phyloP scores from a whole-genome alignment of 2,113 vertebrate species.

The Chionodraco myersi region DNA sequence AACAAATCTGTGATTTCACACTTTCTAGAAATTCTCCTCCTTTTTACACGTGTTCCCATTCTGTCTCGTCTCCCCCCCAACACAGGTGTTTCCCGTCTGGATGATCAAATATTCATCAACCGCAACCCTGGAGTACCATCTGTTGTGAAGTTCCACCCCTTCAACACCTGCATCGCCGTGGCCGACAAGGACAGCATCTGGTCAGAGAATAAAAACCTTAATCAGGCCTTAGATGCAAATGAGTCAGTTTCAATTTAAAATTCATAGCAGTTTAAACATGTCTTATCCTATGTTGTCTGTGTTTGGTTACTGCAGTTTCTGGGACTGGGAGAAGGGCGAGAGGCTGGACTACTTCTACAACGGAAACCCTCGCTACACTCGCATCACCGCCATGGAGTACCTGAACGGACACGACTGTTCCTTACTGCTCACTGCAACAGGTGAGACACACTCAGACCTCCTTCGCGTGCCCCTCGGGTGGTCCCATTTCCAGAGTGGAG shows the following conservation, averaged over 20 bases:
- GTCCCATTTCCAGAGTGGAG: too few relatives aligned
- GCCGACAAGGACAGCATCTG: conserved; percentile 99
- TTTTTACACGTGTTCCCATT: conserved; percentile 3
- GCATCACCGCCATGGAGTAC: conserved; percentile 98
- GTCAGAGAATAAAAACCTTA: conserved; percentile 66
- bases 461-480: too few relatives aligned
- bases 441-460: conserved; percentile 28
- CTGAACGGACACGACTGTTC: conserved; percentile 89
- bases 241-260: background rate
- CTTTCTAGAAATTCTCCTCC: background rate
- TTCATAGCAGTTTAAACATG: too few relatives aligned
- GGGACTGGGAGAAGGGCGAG: conserved; percentile 99
- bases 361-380: conserved; percentile 95
- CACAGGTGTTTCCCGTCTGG: conserved; percentile 91
- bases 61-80: background rate
- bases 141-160: conserved; percentile 97
- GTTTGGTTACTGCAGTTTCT: conserved; percentile 84
- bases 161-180: conserved; percentile 95
- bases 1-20: conserved; percentile 15
- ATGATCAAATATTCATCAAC: conserved; percentile 99
- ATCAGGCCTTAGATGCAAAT: background rate
- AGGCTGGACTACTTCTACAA: conserved; percentile 98
- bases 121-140: conserved; percentile 96
- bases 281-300: background rate
- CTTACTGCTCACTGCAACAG: conserved; percentile 77